Evolutionary conservation across 2,888 invertebrate genomes (phyloP), one percentile per base, ranked within the genome.

Genomic region (Petrophora chlorosata): DNA sequence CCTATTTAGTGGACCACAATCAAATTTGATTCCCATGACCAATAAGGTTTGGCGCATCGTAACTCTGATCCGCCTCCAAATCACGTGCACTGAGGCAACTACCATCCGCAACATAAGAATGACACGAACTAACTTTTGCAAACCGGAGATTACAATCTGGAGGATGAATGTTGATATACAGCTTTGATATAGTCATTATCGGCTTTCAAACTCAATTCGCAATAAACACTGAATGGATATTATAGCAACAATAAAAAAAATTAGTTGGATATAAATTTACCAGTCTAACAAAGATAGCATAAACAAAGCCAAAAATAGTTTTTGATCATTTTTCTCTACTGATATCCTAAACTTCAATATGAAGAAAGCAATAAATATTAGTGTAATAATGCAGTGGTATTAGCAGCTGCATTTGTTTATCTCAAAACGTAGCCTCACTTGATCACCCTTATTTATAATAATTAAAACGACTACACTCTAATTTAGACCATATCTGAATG

Each of bases 1-100:
- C 63, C 56, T 57, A 56, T 61, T 47, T 5, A 12, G 7, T 1
- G 10, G 7, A 10, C 5, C 19, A 13, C 23, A 29, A 19, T 12
- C 58, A 54, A 43, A 58, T 58, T 63, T 28, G 30, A 43, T 78
- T 79, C 77, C 69, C 77, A 82, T 77, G 73, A 69, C 76, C 67
- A 70, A 72, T 66, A 64, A 72, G 57, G 65, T 57, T 56, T 53
- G 55, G 47, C 42, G 66, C 59, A 63, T 64, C 49, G 61, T 59
- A 66, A 63, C 40, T 17, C 32, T 4, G 48, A 19, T 15, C 36
- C 56, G 56, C 53, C 59, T 50, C 61, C 64, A 57, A 67, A 71
- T 73, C 67, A 70, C 54, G 53, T 43, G 53, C 50, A 35, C 48
- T 71, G 64, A 67, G 53, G 67, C 59, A 74, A 76, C 60, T 40